These are phyloP conservation scores for Streptopelia turtur DNA, from an alignment of 2,797 vertebrate genomes.

Conservation along the genomic window DNA sequence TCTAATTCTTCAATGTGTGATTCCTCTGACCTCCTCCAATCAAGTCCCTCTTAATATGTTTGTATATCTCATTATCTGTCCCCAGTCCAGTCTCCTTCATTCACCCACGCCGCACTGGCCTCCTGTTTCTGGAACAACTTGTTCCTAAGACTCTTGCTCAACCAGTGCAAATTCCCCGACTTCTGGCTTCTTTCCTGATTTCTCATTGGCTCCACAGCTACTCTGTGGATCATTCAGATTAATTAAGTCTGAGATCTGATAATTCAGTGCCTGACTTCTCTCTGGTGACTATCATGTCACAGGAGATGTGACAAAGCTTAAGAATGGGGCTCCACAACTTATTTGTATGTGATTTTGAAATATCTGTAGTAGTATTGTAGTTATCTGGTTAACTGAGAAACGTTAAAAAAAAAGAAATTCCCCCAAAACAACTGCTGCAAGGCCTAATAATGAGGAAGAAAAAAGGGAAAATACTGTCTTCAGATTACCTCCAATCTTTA, in stretches of 20 bases:
- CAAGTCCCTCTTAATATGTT: not conserved
- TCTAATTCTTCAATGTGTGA: not conserved
- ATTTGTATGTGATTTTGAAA: not conserved
- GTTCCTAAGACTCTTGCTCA: not conserved
- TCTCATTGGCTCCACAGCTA: not conserved
- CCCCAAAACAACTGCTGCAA: not conserved
- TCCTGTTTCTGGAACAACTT: conserved; percentile 6
- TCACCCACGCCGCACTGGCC: not conserved
- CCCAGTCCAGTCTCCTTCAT: not conserved
- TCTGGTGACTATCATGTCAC: not conserved
- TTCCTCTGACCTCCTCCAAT: not conserved
- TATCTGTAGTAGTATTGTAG: not conserved
- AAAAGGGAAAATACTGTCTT: not conserved
- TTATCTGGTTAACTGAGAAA: not conserved
- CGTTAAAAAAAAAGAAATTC: not conserved
- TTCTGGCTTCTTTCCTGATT: not conserved
- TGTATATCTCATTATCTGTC: not conserved
- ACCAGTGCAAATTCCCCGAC: not conserved
- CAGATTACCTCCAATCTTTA: not conserved
- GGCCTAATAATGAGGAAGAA: not conserved
- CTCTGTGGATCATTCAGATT: not conserved
- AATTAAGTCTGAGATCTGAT: not conserved
- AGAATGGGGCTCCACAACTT: not conserved
- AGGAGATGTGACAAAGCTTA: not conserved
- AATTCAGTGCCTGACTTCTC: not conserved